phyloP scores from a whole-genome alignment of 1,140 invertebrate species.

The Heliconius nattereri region DNA sequence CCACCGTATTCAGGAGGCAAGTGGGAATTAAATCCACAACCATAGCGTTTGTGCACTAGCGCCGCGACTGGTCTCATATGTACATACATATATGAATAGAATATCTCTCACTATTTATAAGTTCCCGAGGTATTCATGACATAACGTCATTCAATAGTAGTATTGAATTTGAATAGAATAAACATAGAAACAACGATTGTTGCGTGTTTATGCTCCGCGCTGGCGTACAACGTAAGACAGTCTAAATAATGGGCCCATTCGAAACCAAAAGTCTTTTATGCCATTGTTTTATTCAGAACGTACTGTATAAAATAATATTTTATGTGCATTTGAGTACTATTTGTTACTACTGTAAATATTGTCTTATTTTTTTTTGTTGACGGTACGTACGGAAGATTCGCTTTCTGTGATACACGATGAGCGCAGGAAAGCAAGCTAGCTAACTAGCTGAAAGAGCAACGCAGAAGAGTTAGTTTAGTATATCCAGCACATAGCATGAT shows the following conservation, averaged over 20 bases:
- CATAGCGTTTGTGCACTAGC: too few species aligned
- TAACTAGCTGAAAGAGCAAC: too few species aligned
- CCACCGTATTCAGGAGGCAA: too few species aligned
- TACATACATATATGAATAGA: not conserved
- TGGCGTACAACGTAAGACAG: not conserved
- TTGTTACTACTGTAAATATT: not conserved
- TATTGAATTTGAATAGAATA: slow-evolving; percentile 13
- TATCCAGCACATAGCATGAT: too few species aligned
- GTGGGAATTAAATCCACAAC: too few species aligned
- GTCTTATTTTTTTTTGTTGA: too few species aligned
- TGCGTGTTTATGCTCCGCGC: not conserved
- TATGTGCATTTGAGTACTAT: not conserved
- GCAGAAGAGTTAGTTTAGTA: too few species aligned
- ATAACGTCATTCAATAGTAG: slow-evolving; percentile 1
- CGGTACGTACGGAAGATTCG: too few species aligned
- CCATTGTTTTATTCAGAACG: slow-evolving; percentile 3
- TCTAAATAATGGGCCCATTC: not conserved
- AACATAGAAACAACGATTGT: not conserved
- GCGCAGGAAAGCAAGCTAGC: too few species aligned
- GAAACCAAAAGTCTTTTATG: slow-evolving; percentile 2
- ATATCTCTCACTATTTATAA: not conserved
- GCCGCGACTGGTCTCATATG: not conserved
- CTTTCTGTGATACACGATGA: too few species aligned
- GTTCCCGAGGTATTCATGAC: not conserved
- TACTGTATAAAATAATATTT: slow-evolving; percentile 2